Base-by-base conservation (phyloP, 2,113 vertebrate genomes). In the Fukomys damarensis region DNA sequence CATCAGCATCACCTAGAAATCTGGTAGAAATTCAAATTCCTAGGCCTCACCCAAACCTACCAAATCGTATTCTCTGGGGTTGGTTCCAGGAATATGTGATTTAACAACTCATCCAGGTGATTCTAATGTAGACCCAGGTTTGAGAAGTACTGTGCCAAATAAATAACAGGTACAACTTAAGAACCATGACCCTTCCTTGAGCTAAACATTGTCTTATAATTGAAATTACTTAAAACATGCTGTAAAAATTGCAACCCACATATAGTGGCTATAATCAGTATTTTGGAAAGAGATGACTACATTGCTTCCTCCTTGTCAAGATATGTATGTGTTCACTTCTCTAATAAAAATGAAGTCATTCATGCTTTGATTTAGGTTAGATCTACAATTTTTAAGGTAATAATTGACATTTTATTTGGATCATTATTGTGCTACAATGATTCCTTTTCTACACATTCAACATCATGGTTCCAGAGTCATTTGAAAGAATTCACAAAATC, bases 201-300 rank as follows among this genome's bases (percentile, higher is more conserved):
- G 61, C 63, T 79, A 63, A 74, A 81, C 49, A 28, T 97, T 84
- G 35, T 38, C 41, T 81, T 38, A 22, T 84, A 66, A 79, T 52
- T 90, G 61, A 94, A 94, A 93, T 89, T 66, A 61, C 46, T 83
- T 90, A 56, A 93, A 72, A 52, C 38, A 74, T 52, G 46, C 74
- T 91, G 11, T 63, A 79, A 70, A 93, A 90, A 77, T 63, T 83
- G 46, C 86, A 83, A 91, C 84, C 38, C 17, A 41, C 16, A 81
- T 30, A 38, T 43, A 93, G 28, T 32, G 6, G 13, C 46, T 58
- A 20, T 65, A 43, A 87, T 86, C 83, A 90, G 77, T 70, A 90
- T 63, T 87, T 93, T n/a, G 32, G 59, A 86, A 86, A 49, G 54
- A 81, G 41, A 74, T 74, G 65, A 72, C 38, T 56, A 35, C 5